These are phyloP conservation scores for Elephantulus edwardii DNA, from an alignment of 2,113 vertebrate genomes.

Conservation along the genomic window DNA sequence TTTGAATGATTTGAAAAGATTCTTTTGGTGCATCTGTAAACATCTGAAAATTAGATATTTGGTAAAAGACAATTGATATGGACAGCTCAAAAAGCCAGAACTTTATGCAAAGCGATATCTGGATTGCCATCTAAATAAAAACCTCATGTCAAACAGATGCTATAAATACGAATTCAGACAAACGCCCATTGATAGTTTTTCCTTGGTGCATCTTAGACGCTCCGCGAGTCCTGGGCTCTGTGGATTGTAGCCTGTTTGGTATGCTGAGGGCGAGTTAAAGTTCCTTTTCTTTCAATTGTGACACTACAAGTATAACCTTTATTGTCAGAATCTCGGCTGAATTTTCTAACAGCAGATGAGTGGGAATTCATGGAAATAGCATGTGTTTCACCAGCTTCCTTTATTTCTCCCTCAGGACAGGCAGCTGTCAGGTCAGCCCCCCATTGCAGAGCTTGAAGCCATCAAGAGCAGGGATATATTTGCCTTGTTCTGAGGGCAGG, in stretches of 20 bases:
- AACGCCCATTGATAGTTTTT: conserved; percentile 76
- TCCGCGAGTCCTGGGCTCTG: conserved; percentile 26
- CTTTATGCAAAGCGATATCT: conserved; percentile 70
- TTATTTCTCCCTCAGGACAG: conserved; percentile 82
- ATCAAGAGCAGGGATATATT: conserved; percentile 77
- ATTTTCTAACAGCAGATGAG: conserved; percentile 81
- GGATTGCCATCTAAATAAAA: conserved; percentile 77
- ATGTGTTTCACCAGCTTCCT: conserved; percentile 78
- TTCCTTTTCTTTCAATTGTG: conserved; percentile 74
- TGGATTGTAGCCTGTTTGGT: conserved; percentile 67
- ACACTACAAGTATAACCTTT: conserved; percentile 79
- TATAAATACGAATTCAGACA: conserved; percentile 78
- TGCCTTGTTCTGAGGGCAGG: conserved; percentile 78
- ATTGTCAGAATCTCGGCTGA: conserved; percentile 79
- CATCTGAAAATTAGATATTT: conserved; percentile 61
- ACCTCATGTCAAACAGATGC: conserved; percentile 80
- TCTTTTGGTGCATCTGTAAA: conserved; percentile 54
- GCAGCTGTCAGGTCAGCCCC: conserved; percentile 81
- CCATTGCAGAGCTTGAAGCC: conserved; percentile 74
- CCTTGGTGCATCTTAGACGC: conserved; percentile 23
- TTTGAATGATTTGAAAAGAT: conserved; percentile 61
- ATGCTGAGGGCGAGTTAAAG: conserved; percentile 71
- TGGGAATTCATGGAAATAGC: conserved; percentile 80
- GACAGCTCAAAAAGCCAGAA: conserved; percentile 67
- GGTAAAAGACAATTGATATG: conserved; percentile 66